Evolutionary conservation across 2,888 invertebrate genomes (phyloP).

Genomic region (Dysmachus trigonus): DNA sequence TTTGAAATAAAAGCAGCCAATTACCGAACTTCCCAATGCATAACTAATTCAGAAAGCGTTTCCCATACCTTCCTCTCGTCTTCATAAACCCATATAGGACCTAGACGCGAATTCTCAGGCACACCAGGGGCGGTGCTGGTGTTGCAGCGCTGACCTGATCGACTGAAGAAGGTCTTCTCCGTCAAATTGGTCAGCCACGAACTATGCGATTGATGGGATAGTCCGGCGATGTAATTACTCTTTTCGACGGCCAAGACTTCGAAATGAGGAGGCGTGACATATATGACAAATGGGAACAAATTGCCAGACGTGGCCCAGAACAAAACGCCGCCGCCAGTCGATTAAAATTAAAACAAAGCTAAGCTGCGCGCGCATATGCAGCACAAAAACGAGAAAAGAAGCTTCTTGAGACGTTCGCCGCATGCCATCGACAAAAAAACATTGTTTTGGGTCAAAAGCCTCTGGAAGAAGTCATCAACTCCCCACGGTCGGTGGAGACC

Average conservation of each 20-base stretch:
- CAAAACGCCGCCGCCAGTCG: neutral
- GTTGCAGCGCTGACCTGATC: neutral
- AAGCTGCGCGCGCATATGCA: neutral
- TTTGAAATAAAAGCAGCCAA: neutral
- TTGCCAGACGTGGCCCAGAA: neutral
- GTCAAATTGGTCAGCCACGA: neutral
- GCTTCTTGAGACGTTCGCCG: neutral
- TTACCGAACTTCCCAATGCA: neutral
- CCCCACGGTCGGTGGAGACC: neutral
- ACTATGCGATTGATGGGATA: neutral
- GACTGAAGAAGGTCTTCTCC: neutral
- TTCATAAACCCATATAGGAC: neutral
- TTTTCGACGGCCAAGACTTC: neutral
- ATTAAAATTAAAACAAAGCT: slow-evolving; percentile 15
- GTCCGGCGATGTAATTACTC: neutral
- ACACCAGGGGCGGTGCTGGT: neutral
- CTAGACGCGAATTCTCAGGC: neutral
- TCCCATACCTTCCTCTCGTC: neutral
- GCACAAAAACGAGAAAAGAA: neutral
- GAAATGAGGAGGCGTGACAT: neutral
- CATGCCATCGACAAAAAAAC: neutral
- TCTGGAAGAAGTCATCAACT: slow-evolving; percentile 6
- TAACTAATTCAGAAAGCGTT: neutral
- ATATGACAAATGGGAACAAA: slow-evolving; percentile 14
- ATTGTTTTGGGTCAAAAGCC: slow-evolving; percentile 20